Evolutionary conservation across 2,888 invertebrate genomes (phyloP), one percentile per base, ranked within the genome.

Genomic region (Stenoptilia bipunctidactyla): DNA sequence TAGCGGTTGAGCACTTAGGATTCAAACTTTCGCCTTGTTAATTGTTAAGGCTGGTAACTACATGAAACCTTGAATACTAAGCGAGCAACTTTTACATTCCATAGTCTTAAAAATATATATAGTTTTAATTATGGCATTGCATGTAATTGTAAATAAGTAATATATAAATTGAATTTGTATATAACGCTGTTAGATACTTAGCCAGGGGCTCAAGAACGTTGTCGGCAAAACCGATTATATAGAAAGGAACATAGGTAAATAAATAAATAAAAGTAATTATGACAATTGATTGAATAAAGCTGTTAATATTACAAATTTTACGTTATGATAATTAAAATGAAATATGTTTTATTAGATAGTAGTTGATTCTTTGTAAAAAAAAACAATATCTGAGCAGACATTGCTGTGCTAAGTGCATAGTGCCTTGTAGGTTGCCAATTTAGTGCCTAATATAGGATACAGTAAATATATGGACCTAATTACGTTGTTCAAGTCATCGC

Each of bases 361-460:
- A 30, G 20, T 20, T 20, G 9, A 30, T 30, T 30, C n/a, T 30
- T 30, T 30, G 12, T n/a, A 30, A 3, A 30, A n/a, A 12, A 8
- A 30, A 30, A n/a, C 30, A 30, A 30, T 30, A 30, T 9, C 12
- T 30, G 12, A 30, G 30, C 30, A 30, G 30, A 30, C 68, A 72
- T 72, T 77, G 76, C 83, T 82, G 83, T 83, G 83, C 83, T 80
- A 76, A 75, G 66, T 74, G 83, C 83, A 83, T 83, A 85, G 85
- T 85, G 85, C 85, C 85, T 85, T 85, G 85, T 84, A 83, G 85
- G 85, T 85, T 82, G 83, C 85, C 85, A 85, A 85, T 80, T 74
- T 85, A 84, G 84, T 85, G 85, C 85, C 85, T 85, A 83, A 79
- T 51, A 51, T 63, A 63, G 58, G 50, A 58, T 58, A 61, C 60